Conservation (phyloP, 92 coral and sea anemone genomes). For the Heliopora coerulea region DNA sequence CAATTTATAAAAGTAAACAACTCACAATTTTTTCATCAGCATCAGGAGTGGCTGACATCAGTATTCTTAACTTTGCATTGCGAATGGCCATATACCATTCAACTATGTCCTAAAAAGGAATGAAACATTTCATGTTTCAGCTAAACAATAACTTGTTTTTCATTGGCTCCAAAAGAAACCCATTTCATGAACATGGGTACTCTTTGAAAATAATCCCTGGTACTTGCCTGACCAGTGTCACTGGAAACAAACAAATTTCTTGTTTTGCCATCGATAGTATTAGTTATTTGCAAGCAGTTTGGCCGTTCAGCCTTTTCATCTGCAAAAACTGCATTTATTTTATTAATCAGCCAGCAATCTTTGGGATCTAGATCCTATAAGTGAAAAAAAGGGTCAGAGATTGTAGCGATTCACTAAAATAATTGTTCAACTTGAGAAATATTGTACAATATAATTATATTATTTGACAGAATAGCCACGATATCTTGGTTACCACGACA, state of each 20-base stretch:
- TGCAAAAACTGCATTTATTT: slow-evolving; percentile 85
- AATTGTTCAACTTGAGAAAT: too few relatives aligned
- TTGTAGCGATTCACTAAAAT: too few relatives aligned
- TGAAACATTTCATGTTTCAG: too few relatives aligned
- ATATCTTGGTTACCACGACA: too few relatives aligned
- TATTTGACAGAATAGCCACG: too few relatives aligned
- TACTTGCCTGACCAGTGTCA: slow-evolving; percentile 79
- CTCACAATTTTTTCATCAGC: slow-evolving; percentile 54
- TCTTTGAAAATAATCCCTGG: too few relatives aligned
- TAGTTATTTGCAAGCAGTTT: slow-evolving; percentile 79
- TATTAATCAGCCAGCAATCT: slow-evolving; percentile 58
- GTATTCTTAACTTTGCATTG: slow-evolving; percentile 61
- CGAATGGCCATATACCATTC: slow-evolving; percentile 96
- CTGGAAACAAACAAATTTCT: slow-evolving; percentile 79
- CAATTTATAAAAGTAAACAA: too few relatives aligned
- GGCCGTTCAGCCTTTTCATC: slow-evolving; percentile 79
- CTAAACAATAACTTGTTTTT: neutral
- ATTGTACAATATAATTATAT: too few relatives aligned
- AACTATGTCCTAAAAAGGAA: slow-evolving; percentile 68
- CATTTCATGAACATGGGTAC: too few relatives aligned
- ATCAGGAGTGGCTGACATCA: slow-evolving; percentile 52
- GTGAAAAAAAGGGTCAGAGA: too few relatives aligned
- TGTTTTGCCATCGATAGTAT: slow-evolving; percentile 64
- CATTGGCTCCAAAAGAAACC: neutral
- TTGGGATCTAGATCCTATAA: slow-evolving; percentile 76